These are phyloP conservation scores for Lanistes nyassanus DNA, from an alignment of 1,140 invertebrate genomes.

Conservation along the genomic window DNA sequence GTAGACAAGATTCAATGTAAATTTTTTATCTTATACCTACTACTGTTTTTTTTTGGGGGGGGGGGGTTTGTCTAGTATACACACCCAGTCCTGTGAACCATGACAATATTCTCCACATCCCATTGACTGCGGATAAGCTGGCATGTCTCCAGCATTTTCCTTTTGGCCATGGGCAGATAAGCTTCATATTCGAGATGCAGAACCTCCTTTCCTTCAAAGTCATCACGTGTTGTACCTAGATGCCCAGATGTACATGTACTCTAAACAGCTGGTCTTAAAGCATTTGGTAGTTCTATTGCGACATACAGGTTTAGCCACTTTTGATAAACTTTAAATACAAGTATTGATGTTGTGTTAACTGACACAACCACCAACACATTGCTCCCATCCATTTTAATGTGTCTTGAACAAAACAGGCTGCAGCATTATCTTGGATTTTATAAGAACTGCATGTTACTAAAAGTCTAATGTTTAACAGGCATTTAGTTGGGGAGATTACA, in stretches of 20 bases:
- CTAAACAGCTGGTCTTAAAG: not conserved
- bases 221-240: conserved; percentile 84
- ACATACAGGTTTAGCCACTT: not conserved
- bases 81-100: conserved; percentile 64
- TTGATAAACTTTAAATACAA: too few species aligned
- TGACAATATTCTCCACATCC: conserved; percentile 61
- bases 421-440: too few species aligned
- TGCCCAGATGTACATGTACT: not conserved
- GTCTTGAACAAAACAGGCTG: too few species aligned
- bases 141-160: conserved; percentile 85
- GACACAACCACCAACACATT: too few species aligned
- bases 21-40: not conserved
- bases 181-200: conserved; percentile 90
- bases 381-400: too few species aligned
- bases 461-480: too few species aligned
- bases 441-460: too few species aligned
- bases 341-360: too few species aligned
- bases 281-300: not conserved
- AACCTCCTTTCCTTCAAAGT: conserved; percentile 88
- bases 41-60: not conserved
- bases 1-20: not conserved
- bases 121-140: conserved; percentile 65
- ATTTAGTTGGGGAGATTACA: too few species aligned
- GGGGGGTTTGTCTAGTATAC: not conserved
- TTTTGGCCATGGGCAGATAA: conserved; percentile 90